Percentiles rank a stretch among this genome's conserved stretches.
phyloP scores from a whole-genome alignment of 2,113 vertebrate species.

The Brachypteracias leptosomus region DNA sequence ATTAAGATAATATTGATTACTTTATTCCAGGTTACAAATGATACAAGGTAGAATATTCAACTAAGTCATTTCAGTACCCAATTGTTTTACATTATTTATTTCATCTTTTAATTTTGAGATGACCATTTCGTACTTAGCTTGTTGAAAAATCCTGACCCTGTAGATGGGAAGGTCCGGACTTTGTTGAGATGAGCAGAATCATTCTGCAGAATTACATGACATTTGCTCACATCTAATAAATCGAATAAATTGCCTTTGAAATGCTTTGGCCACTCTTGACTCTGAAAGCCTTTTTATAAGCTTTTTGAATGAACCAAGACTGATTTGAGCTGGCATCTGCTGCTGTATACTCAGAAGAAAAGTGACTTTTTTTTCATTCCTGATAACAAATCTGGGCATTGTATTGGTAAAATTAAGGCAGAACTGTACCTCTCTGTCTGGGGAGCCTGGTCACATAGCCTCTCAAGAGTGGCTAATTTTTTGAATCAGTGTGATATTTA shows the following conservation, averaged over 20 bases:
- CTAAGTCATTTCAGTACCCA: background rate
- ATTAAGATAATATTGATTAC: background rate
- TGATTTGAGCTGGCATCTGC: background rate
- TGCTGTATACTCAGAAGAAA: background rate
- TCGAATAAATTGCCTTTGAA: slow-evolving; percentile 5
- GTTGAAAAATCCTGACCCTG: background rate
- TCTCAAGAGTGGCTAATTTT: background rate
- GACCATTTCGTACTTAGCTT: background rate
- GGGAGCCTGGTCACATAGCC: background rate
- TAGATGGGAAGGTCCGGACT: background rate
- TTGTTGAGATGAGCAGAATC: background rate
- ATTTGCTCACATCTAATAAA: background rate
- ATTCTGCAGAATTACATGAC: background rate
- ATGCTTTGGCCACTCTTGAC: background rate
- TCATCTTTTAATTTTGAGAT: background rate
- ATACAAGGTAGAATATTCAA: background rate
- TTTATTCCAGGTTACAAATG: background rate
- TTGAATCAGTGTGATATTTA: background rate
- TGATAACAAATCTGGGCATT: background rate
- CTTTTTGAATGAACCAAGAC: background rate
- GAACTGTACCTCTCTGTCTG: background rate
- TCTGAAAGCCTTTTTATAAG: background rate
- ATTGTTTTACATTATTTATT: background rate
- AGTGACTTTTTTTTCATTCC: background rate
- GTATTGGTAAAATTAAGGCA: background rate